A percentile compares a stretch with the other conserved stretches of the same genome.
phyloP scores from a whole-genome alignment of 1,140 invertebrate species.

The Subanguina moxae region DNA sequence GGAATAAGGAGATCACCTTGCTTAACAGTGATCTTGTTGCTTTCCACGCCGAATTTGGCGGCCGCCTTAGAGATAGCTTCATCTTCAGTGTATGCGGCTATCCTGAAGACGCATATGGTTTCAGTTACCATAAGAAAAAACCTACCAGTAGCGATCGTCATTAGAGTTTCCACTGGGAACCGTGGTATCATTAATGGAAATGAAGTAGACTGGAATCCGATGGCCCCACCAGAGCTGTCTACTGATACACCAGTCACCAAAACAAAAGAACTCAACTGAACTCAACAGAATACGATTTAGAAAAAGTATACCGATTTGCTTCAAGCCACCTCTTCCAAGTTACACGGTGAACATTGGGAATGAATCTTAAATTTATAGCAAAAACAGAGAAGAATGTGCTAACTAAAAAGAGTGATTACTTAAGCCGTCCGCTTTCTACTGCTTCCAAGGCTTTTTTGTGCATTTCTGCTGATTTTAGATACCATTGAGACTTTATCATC shows the following conservation, averaged over 20 bases:
- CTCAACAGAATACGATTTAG: too few relatives aligned
- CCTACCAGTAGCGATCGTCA: slow-evolving; percentile 72
- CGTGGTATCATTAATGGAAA: slow-evolving; percentile 43
- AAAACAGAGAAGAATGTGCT: too few relatives aligned
- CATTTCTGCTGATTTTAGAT: slow-evolving; percentile 71
- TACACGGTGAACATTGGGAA: slow-evolving; percentile 85
- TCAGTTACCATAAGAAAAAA: too few relatives aligned
- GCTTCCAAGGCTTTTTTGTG: slow-evolving; percentile 71
- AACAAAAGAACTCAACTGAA: slow-evolving; percentile 29
- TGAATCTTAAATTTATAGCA: slow-evolving; percentile 71
- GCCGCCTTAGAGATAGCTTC: slow-evolving; percentile 82
- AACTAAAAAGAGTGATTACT: too few relatives aligned
- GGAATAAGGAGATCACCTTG: slow-evolving; percentile 59
- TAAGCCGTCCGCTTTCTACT: slow-evolving; percentile 75
- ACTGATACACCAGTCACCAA: slow-evolving; percentile 93
- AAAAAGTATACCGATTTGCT: slow-evolving; percentile 70
- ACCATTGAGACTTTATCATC: slow-evolving; percentile 95
- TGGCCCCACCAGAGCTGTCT: slow-evolving; percentile 99
- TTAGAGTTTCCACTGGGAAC: slow-evolving; percentile 44
- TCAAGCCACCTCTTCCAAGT: slow-evolving; percentile 95
- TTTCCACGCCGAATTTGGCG: slow-evolving; percentile 70
- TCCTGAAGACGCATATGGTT: too few relatives aligned
- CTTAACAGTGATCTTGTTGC: slow-evolving; percentile 67
- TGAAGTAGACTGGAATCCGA: slow-evolving; percentile 83
- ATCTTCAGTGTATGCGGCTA: slow-evolving; percentile 75